Percentiles rank a stretch among this genome's conserved stretches.
phyloP scores from a whole-genome alignment of 2,888 invertebrate genomes.

The Abrostola triplasia region DNA sequence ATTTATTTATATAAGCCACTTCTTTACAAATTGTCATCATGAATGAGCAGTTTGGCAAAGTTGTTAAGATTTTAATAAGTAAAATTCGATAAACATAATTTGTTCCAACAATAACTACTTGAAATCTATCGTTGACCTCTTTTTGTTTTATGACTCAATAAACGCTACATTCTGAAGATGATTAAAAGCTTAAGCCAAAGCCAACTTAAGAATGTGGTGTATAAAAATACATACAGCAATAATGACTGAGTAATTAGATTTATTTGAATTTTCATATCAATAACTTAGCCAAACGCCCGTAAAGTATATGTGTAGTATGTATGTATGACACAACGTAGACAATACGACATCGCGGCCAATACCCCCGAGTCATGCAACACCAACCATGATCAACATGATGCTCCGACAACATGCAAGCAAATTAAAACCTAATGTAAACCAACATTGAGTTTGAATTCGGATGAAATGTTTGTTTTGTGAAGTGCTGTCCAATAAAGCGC shows the following conservation, averaged over 20 bases:
- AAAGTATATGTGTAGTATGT: constrained; percentile 18
- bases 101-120: background rate
- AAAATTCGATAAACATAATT: background rate
- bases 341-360: constrained; percentile 30
- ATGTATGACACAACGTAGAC: constrained; percentile 28
- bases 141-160: too few relatives aligned
- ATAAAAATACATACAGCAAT: too few relatives aligned
- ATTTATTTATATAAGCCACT: background rate
- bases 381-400: constrained; percentile 34
- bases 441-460: constrained; percentile 10
- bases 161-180: too few relatives aligned
- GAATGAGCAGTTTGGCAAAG: background rate
- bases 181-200: background rate
- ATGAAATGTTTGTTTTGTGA: background rate
- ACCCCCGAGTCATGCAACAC: constrained; percentile 46
- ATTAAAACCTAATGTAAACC: constrained; percentile 28
- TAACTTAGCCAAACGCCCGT: constrained; percentile 37
- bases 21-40: background rate
- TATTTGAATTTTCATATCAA: too few relatives aligned
- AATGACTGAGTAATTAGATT: too few relatives aligned
- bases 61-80: background rate
- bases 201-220: too few relatives aligned
- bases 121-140: too few relatives aligned
- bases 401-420: constrained; percentile 51
- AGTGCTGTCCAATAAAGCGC: constrained; percentile 21